Conservation (phyloP, 2,888 invertebrate species). For the Prosapia bicincta region DNA sequence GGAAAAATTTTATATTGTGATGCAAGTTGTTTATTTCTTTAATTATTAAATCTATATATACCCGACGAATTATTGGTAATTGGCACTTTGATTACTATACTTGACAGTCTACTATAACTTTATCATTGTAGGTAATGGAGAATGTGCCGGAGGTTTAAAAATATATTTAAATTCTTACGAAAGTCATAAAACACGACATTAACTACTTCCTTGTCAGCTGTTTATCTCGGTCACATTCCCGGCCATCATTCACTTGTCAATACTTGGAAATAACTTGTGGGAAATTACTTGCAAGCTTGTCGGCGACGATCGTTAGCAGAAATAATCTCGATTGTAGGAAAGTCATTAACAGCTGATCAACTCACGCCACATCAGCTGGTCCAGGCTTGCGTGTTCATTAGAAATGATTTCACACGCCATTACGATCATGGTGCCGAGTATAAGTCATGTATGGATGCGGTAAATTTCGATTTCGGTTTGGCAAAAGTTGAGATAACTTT, state of each 20-base stretch:
- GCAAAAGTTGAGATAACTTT: no score
- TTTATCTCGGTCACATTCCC: neutral
- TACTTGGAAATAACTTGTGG: neutral
- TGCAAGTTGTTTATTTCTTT: no score
- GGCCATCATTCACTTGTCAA: neutral
- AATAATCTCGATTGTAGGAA: neutral
- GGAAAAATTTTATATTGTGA: no score
- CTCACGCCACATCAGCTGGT: neutral
- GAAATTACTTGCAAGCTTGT: neutral
- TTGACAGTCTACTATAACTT: no score
- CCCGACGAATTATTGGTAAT: no score
- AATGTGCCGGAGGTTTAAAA: no score
- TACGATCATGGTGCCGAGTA: neutral
- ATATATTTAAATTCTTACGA: no score
- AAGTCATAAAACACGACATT: no score
- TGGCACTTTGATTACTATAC: no score
- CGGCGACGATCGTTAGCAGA: neutral
- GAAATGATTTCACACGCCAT: neutral
- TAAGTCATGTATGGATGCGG: neutral
- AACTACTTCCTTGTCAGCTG: no score
- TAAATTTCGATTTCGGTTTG: neutral
- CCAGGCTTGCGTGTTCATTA: neutral
- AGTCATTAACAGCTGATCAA: neutral
- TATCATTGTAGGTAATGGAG: no score
- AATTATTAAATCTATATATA: no score